Evolutionary conservation across 2,888 invertebrate species (phyloP).

Genomic region (Formica aserva): DNA sequence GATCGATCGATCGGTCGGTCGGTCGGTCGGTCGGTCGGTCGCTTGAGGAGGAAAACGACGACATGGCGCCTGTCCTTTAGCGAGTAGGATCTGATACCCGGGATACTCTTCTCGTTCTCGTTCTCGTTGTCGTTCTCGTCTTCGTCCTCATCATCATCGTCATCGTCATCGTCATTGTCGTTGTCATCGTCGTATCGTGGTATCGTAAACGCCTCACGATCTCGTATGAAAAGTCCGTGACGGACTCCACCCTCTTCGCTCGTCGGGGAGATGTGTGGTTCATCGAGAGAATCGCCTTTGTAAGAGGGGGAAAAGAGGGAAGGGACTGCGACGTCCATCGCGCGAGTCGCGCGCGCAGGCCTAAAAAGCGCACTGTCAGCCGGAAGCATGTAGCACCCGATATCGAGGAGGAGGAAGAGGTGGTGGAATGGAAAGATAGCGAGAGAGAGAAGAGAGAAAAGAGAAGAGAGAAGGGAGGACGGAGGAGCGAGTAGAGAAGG

Average conservation of each 20-base stretch:
- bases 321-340: conserved; percentile 29
- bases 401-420: conserved; percentile 41
- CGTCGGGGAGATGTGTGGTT: conserved; percentile 45
- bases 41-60: conserved; percentile 34
- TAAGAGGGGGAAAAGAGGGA: conserved; percentile 9
- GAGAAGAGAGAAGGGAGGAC: conserved; percentile 21
- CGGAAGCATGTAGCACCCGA: conserved; percentile 73
- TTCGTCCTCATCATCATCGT: not conserved
- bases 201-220: conserved; percentile 19
- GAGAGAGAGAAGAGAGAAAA: conserved; percentile 20
- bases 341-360: conserved; percentile 61
- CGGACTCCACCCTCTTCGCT: conserved; percentile 50
- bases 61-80: conserved; percentile 40
- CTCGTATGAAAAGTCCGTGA: conserved; percentile 38
- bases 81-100: conserved; percentile 31
- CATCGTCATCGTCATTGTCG: not conserved
- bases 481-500: conserved; percentile 16
- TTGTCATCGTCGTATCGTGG: not conserved
- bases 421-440: conserved; percentile 32
- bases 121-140: not conserved
- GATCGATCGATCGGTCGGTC: conserved; percentile 18
- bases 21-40: conserved; percentile 19
- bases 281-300: conserved; percentile 64
- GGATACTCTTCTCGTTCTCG: conserved; percentile 29
- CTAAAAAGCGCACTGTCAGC: conserved; percentile 75